Evolutionary conservation across 2,113 vertebrate species (phyloP).

Genomic region (Cacatua alba): DNA sequence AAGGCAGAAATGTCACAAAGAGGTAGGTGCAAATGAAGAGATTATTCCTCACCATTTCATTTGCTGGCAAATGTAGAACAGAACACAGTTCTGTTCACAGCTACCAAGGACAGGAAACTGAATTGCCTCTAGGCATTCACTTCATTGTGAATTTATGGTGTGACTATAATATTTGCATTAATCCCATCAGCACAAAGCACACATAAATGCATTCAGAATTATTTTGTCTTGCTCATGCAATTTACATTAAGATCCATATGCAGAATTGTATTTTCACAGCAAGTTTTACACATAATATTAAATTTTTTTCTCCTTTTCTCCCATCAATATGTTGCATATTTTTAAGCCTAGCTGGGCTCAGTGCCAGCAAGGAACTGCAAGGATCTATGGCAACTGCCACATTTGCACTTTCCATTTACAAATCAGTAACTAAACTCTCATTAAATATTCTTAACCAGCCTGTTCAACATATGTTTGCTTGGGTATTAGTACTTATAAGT

Average conservation of each 20-base stretch:
- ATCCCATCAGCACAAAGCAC: slow-evolving; percentile 60
- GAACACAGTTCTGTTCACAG: slow-evolving; percentile 35
- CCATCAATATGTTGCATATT: slow-evolving; percentile 50
- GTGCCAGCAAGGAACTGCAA: slow-evolving; percentile 53
- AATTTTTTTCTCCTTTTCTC: background rate
- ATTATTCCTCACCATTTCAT: slow-evolving; percentile 45
- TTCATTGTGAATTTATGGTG: slow-evolving; percentile 62
- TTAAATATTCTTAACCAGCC: slow-evolving; percentile 71
- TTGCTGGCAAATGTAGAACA: slow-evolving; percentile 52
- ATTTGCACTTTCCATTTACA: slow-evolving; percentile 72
- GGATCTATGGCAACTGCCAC: slow-evolving; percentile 69
- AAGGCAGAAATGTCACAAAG: slow-evolving; percentile 12
- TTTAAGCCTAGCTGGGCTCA: slow-evolving; percentile 55
- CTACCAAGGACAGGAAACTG: slow-evolving; percentile 40
- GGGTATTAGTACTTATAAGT: slow-evolving; percentile 54
- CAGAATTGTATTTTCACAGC: slow-evolving; percentile 41
- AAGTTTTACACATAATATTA: slow-evolving; percentile 47
- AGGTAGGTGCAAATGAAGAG: slow-evolving; percentile 28
- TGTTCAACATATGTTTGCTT: slow-evolving; percentile 69
- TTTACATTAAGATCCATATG: slow-evolving; percentile 30
- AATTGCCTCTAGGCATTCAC: slow-evolving; percentile 58
- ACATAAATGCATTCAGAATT: slow-evolving; percentile 56
- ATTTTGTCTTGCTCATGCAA: slow-evolving; percentile 54
- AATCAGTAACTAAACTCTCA: slow-evolving; percentile 68
- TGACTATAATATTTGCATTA: slow-evolving; percentile 64